Percentiles rank a stretch among this genome's conserved stretches.
Conservation (phyloP, 2,888 invertebrate genomes). For the Pecten maximus region DNA sequence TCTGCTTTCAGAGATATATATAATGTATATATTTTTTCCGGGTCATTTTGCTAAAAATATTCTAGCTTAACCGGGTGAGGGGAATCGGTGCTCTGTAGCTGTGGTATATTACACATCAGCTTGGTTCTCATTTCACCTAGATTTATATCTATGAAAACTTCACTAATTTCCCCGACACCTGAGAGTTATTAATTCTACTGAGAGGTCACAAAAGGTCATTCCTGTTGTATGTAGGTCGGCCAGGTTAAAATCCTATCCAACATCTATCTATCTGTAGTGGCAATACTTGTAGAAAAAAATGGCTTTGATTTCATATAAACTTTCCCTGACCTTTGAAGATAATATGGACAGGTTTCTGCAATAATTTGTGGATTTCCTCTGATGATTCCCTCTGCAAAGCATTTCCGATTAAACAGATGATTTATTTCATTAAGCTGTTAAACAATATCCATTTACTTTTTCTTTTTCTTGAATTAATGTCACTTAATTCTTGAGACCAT, state of each 20-base stretch:
- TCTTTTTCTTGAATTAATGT: background rate
- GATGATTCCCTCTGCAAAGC: background rate
- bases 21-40: too few species aligned
- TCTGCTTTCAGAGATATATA: too few species aligned
- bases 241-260: background rate
- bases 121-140: background rate
- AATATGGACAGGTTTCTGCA: constrained; percentile 12
- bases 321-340: background rate
- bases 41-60: background rate
- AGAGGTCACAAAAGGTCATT: background rate
- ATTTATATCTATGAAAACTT: background rate
- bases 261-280: background rate
- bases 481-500: background rate
- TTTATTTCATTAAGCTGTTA: background rate
- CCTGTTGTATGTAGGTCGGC: background rate
- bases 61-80: background rate
- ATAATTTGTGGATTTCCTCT: constrained; percentile 20
- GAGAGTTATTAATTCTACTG: background rate
- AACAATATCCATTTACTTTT: background rate
- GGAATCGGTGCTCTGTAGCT: background rate
- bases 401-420: background rate
- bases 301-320: constrained; percentile 22
- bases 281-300: background rate
- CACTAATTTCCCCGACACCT: background rate
- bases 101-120: background rate